phyloP scores from a whole-genome alignment of 2,113 vertebrate genomes.

The Carassius auratus region DNA sequence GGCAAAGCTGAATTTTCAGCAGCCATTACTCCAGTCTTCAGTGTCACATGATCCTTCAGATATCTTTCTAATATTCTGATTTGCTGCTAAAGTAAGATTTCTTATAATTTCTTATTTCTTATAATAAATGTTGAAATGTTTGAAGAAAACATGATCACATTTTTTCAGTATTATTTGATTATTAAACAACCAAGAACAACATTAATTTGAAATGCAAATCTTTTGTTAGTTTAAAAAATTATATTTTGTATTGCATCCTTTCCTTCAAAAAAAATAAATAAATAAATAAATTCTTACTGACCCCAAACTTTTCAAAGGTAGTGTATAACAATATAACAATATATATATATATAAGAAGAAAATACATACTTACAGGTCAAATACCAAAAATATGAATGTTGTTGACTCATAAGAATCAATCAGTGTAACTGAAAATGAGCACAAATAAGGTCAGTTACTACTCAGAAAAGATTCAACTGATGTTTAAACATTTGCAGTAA shows the following conservation, averaged over 20 bases:
- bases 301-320: neutral
- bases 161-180: too few species aligned
- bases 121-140: too few species aligned
- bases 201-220: too few species aligned
- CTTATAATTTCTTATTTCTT: too few species aligned
- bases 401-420: slow-evolving; percentile 90
- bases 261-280: too few species aligned
- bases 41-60: neutral
- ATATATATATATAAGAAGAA: neutral
- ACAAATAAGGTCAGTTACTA: slow-evolving; percentile 34
- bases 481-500: neutral
- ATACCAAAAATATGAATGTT: slow-evolving; percentile 91
- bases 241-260: neutral
- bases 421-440: slow-evolving; percentile 80
- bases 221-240: neutral
- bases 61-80: too few species aligned
- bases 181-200: too few species aligned
- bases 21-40: too few species aligned
- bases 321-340: neutral
- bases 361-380: slow-evolving; percentile 88
- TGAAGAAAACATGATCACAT: too few species aligned
- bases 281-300: neutral
- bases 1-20: too few species aligned
- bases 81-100: too few species aligned
- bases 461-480: neutral